Evolutionary conservation across 2,797 vertebrate species (phyloP).

Genomic region (Sebastes iracundus): DNA sequence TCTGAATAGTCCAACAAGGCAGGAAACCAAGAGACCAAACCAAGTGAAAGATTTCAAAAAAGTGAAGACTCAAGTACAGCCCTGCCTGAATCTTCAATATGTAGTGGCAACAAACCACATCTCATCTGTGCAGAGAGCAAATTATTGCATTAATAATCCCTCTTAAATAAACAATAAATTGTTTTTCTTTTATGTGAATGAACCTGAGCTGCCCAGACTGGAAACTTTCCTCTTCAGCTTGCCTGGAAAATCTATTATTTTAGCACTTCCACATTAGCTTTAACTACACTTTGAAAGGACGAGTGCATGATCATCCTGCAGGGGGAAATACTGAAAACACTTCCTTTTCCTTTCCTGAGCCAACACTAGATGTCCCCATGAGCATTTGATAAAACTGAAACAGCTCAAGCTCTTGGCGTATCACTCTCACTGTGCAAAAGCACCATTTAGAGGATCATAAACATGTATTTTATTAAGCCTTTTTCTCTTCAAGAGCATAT

Average conservation of each 20-base stretch:
- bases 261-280: background rate
- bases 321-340: background rate
- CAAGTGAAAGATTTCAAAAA: no score
- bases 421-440: background rate
- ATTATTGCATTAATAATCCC: background rate
- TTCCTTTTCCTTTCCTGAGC: background rate
- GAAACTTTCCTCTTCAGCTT: background rate
- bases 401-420: background rate
- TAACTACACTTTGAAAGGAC: background rate
- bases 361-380: constrained; percentile 79
- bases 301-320: background rate
- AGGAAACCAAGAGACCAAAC: no score
- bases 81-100: background rate
- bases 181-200: background rate
- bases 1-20: no score
- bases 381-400: constrained; percentile 48
- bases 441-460: background rate
- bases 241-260: background rate
- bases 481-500: constrained; percentile 19
- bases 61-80: no score
- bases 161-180: background rate
- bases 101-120: background rate
- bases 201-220: background rate
- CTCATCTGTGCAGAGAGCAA: background rate
- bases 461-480: background rate